phyloP scores from a whole-genome alignment of 2,888 invertebrate genomes.

The Gymnosoma rotundatum region DNA sequence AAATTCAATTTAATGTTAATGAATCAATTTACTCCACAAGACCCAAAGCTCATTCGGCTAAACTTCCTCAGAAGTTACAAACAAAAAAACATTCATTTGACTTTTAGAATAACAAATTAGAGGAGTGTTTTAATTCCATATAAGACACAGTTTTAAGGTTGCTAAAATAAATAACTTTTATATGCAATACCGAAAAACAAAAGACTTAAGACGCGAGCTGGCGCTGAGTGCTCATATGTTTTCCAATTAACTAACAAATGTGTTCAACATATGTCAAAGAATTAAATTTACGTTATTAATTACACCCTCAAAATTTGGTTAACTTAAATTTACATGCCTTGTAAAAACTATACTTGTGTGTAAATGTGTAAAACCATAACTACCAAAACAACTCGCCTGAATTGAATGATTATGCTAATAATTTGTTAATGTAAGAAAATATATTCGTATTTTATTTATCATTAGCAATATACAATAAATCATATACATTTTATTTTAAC shows the following conservation, averaged over 20 bases:
- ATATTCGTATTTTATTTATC: too few relatives aligned
- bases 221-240: constrained; percentile 19
- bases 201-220: constrained; percentile 12
- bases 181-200: neutral
- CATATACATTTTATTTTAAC: too few relatives aligned
- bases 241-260: constrained; percentile 28
- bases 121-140: constrained; percentile 41
- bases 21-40: constrained; percentile 16
- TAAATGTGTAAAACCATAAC: too few relatives aligned
- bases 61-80: constrained; percentile 27
- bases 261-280: neutral
- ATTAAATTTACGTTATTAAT: constrained; percentile 15
- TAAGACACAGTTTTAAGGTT: constrained; percentile 31
- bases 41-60: neutral
- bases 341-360: too few relatives aligned
- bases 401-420: too few relatives aligned
- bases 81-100: neutral
- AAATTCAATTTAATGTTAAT: constrained; percentile 37
- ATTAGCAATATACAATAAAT: too few relatives aligned
- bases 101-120: constrained; percentile 22
- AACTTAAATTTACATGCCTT: neutral
- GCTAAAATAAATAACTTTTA: neutral
- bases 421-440: too few relatives aligned
- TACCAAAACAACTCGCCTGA: too few relatives aligned
- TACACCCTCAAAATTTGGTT: neutral